Percentiles rank a stretch among this genome's conserved stretches.
These are phyloP conservation scores for Diaperis boleti DNA, from an alignment of 2,888 invertebrate species.

Conservation along the genomic window DNA sequence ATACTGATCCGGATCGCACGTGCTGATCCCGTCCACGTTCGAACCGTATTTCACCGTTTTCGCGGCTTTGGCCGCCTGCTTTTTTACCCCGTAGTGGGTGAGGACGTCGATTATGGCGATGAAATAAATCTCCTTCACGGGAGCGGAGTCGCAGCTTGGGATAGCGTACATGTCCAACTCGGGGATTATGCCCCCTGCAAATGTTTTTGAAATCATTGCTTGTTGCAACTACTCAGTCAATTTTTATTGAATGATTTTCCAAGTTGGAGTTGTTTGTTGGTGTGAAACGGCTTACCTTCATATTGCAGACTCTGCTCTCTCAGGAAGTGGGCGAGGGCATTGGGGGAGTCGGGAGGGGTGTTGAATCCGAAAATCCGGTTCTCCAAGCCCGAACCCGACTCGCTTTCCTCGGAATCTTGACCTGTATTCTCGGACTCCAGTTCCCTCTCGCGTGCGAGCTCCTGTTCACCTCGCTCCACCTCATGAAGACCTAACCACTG, in stretches of 20 bases:
- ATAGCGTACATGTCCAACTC: conserved; percentile 97
- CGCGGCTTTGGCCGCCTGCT: conserved; percentile 98
- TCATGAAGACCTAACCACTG: conserved; percentile 81
- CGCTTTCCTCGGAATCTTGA: conserved; percentile 73
- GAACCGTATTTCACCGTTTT: conserved; percentile 99
- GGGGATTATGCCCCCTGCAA: conserved; percentile 78
- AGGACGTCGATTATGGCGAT: conserved; percentile 98
- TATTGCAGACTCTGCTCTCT: conserved; percentile 78
- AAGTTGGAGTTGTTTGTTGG: no score
- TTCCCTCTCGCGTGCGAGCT: conserved; percentile 74
- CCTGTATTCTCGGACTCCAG: conserved; percentile 72
- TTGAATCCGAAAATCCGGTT: conserved; percentile 75
- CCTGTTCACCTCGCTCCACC: conserved; percentile 85
- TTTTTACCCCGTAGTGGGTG: conserved; percentile 98
- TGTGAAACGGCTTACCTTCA: conserved; percentile 73
- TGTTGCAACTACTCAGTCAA: no score
- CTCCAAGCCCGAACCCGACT: conserved; percentile 74
- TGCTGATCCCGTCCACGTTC: conserved; percentile 98
- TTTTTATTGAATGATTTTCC: not conserved
- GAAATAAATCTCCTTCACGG: conserved; percentile 95
- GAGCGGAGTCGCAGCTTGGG: conserved; percentile 88
- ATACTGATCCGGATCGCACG: conserved; percentile 99
- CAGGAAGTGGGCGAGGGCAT: conserved; percentile 71
- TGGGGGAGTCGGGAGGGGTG: conserved; percentile 96
- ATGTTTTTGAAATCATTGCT: not conserved